phyloP scores from a whole-genome alignment of 2,888 invertebrate species.

The Blera fallax region DNA sequence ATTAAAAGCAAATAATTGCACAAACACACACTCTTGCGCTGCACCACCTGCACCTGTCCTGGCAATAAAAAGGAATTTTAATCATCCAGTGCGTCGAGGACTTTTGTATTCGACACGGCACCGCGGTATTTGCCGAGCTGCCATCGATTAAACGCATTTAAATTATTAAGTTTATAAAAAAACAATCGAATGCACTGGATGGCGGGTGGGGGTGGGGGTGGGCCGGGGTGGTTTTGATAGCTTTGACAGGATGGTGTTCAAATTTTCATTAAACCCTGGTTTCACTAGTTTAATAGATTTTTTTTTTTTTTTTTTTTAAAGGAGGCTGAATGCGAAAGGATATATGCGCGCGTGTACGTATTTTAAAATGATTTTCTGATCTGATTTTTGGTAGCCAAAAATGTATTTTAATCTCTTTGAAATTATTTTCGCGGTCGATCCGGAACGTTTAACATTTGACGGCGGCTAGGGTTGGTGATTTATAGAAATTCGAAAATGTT shows the following conservation, averaged over 20 bases:
- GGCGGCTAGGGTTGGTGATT: background rate
- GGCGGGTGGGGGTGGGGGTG: background rate
- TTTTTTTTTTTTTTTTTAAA: background rate
- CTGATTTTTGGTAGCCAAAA: background rate
- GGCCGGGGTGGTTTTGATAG: background rate
- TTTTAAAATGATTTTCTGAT: background rate
- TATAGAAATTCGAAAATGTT: no score
- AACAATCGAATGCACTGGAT: background rate
- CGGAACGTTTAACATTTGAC: background rate
- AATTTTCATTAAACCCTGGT: background rate
- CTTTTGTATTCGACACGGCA: background rate
- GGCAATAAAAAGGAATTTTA: conserved; percentile 25
- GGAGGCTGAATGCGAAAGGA: background rate
- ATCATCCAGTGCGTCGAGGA: background rate
- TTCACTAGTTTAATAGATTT: background rate
- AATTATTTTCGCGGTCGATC: background rate
- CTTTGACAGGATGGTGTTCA: conserved; percentile 8
- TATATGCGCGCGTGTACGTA: background rate
- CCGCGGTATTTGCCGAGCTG: background rate
- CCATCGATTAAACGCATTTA: conserved; percentile 27
- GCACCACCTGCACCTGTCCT: background rate
- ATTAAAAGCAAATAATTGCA: conserved; percentile 67
- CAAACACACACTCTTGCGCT: background rate
- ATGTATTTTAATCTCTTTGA: background rate
- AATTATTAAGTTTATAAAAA: conserved; percentile 22